phyloP scores from a whole-genome alignment of 2,797 vertebrate genomes.

The Columba guinea region DNA sequence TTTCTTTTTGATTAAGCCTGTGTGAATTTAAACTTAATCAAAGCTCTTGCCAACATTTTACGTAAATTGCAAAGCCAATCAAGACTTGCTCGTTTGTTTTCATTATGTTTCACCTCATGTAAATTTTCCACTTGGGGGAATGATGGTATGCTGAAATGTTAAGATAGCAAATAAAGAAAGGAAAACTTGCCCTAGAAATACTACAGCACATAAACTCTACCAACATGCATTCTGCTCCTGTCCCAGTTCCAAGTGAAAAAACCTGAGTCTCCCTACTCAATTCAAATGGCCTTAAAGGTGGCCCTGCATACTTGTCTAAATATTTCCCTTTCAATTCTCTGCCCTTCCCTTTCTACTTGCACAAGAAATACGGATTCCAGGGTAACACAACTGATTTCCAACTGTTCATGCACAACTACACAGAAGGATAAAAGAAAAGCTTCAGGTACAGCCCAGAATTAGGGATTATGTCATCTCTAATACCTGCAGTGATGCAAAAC shows the following conservation, averaged over 20 bases:
- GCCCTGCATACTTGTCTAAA: background rate
- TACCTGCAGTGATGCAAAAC: background rate
- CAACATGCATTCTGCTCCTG: background rate
- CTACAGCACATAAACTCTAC: background rate
- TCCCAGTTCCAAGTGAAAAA: background rate
- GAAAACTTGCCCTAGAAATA: constrained; percentile 17
- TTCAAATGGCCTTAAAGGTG: background rate
- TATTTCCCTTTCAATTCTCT: background rate
- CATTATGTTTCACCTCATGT: constrained; percentile 22
- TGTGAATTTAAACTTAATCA: constrained; percentile 55
- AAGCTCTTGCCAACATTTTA: constrained; percentile 50
- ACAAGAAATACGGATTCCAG: background rate
- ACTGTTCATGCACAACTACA: background rate
- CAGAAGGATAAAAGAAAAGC: background rate
- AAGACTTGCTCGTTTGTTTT: constrained; percentile 49
- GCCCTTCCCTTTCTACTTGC: background rate
- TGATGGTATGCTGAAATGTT: constrained; percentile 19
- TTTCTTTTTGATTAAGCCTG: constrained; percentile 62
- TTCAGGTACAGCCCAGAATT: background rate
- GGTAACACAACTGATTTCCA: background rate
- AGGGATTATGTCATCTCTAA: background rate
- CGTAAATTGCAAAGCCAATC: constrained; percentile 59
- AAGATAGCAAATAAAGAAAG: constrained; percentile 51
- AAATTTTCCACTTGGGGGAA: constrained; percentile 42
- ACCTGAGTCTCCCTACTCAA: background rate